Base-by-base conservation (phyloP, 2,888 invertebrate genomes). In the Labia minor region DNA sequence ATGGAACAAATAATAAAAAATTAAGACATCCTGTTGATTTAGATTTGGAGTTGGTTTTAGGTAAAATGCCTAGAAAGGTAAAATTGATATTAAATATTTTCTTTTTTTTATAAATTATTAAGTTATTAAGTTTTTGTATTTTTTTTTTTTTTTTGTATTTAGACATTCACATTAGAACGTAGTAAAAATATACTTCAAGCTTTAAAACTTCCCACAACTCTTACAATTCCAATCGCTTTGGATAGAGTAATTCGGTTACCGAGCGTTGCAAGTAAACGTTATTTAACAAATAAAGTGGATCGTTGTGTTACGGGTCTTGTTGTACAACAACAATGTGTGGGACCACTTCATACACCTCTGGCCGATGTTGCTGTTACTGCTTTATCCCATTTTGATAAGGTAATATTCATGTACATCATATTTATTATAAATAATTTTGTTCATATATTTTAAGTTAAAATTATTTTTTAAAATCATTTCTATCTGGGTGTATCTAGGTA, bases 241-340 rank as follows among this genome's bases (percentile, higher is more conserved):
- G 81, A 89, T 67, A 81, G 88, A 70, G 96, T 98, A 0, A 78
- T 99, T 62, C 82, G 90, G 71, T 82, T 97, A 19, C 92, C 97
- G 0, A 86, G 94, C 1, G 96, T 99, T 3, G 92, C 89, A 63
- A 95, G 96, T 77, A 99, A 99, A 78, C 83, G 97, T 72, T 97
- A 92, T 76, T 82, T 97, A 61, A 97, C 95, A 0, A 97, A 91
- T 75, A 97, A 97, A 83, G 96, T 96, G 16, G 92, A 92, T 77
- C 85, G 97, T 61, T 96, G 95, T 76, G 97, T 98, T 8, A 90
- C 94, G 1, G 98, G 98, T 0, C 80, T 98, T 16, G 85, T 98
- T 67, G 98, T 95, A 0, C 97, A 97, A 77, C 98, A 99, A 75
- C 99, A 99, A 77, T 98, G 98, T 76, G 95, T 98, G 20, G 98